Evolutionary conservation across 2,888 invertebrate genomes (phyloP).

Genomic region (Dilophus febrilis): DNA sequence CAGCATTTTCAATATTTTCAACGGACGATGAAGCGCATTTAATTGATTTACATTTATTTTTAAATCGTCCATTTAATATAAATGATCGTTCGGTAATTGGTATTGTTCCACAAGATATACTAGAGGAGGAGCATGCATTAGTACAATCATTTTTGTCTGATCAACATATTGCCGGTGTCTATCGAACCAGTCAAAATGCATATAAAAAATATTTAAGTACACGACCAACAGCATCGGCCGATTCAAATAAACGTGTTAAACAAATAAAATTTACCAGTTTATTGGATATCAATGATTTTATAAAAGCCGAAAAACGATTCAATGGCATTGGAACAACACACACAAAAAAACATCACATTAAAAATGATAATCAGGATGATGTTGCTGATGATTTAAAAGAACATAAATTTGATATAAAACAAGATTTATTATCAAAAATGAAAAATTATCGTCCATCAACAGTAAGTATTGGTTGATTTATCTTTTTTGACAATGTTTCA

Average conservation of each 20-base stretch:
- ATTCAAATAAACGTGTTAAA: conserved; percentile 78
- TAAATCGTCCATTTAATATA: conserved; percentile 52
- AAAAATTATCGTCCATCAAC: conserved; percentile 24
- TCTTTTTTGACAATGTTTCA: neutral
- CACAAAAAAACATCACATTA: too few relatives aligned
- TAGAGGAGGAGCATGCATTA: conserved; percentile 70
- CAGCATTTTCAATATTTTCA: conserved; percentile 76
- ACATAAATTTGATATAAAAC: conserved; percentile 21
- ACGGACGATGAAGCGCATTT: conserved; percentile 86
- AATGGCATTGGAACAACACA: conserved; percentile 5
- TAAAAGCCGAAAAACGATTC: too few relatives aligned
- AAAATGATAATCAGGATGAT: conserved; percentile 6
- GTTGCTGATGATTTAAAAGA: conserved; percentile 9
- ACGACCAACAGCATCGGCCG: conserved; percentile 73
- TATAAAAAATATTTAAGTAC: conserved; percentile 81
- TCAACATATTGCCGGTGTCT: conserved; percentile 54
- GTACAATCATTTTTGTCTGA: conserved; percentile 57
- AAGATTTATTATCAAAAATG: conserved; percentile 25
- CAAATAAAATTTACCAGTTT: conserved; percentile 47
- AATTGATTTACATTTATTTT: conserved; percentile 86
- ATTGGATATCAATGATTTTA: conserved; percentile 22
- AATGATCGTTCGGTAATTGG: conserved; percentile 36
- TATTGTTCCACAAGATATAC: conserved; percentile 55
- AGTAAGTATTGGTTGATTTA: conserved; percentile 15
- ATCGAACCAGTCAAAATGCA: conserved; percentile 67